Base-by-base conservation (phyloP, 2,113 vertebrate genomes). In the Sclerurus mexicanus region DNA sequence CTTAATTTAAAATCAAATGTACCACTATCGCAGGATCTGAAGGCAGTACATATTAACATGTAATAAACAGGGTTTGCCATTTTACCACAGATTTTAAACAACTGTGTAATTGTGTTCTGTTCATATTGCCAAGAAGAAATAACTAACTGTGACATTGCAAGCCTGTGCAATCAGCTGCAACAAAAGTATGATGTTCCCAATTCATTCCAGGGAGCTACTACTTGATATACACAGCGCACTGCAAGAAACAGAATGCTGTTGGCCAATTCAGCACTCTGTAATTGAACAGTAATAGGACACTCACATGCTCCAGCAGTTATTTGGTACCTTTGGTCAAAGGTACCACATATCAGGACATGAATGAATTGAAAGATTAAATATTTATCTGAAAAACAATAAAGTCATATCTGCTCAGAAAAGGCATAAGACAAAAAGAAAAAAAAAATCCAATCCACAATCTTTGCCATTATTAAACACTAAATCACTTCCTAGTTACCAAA, bases 161-260 rank as follows among this genome's bases (percentile, higher is more conserved):
- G 35, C 17, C 40, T n/a, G 12, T 4, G 31, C 35, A 37, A 50
- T 35, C 53, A 76, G 25, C 49, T 52, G 50, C 60, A 60, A 47
- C 13, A 35, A 5, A 82, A 49, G 6, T 15, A 22, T 14, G 31
- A 47, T 13, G 8, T 9, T 76, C 17, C 30, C 4, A 1, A 4
- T 18, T 90, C 19, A 44, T 31, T 59, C 22, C 52, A 68, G 13
- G 14, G 33, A 80, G 19, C 28, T 9, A 37, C 4, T 9, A 27
- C 27, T 42, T 3, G 4, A 71, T 28, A 28, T 0, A n/a, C 0
- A 1, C 17, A 69, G n/a, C 3, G 37, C 25, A 30, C n/a, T 12
- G 40, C 11, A 4, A 53, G 39, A 50, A 68, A 35, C 33, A 87
- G 50, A 56, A 55, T 4, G 6, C 56, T 72, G 12, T 15, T 13